phyloP scores from a whole-genome alignment of 2,797 vertebrate species.

The Notoglanidium macrostoma region DNA sequence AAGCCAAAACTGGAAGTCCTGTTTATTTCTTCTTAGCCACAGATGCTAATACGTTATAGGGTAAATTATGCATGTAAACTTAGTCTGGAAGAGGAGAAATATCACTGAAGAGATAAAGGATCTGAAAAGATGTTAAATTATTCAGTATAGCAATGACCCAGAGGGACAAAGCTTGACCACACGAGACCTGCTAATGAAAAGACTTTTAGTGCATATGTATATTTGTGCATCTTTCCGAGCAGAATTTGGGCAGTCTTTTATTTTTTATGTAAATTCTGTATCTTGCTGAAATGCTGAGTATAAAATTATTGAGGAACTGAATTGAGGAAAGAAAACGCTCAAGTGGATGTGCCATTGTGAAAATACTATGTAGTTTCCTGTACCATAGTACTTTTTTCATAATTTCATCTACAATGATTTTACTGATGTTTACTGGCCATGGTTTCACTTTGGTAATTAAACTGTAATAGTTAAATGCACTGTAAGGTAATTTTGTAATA shows the following conservation, averaged over 20 bases:
- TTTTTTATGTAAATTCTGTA: not conserved
- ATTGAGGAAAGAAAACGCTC: not conserved
- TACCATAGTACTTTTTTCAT: not conserved
- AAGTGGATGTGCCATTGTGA: not conserved
- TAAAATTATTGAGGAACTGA: not conserved
- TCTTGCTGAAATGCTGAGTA: not conserved
- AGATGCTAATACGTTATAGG: not conserved
- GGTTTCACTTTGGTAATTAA: not conserved
- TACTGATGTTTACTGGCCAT: not conserved
- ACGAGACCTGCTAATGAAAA: not conserved
- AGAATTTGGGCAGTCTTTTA: not conserved
- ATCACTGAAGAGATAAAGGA: constrained; percentile 17
- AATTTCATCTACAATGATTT: not conserved
- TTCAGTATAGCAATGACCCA: not conserved
- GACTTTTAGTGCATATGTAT: not conserved
- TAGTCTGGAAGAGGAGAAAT: not conserved
- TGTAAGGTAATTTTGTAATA: not conserved
- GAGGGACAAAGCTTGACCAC: constrained; percentile 1
- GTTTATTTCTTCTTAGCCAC: not conserved
- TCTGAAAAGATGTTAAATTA: constrained; percentile 23
- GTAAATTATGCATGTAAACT: not conserved
- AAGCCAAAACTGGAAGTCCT: not conserved
- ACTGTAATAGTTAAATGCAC: not conserved
- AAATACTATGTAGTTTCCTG: not conserved
- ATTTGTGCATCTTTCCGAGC: not conserved